Evolutionary conservation across 2,113 vertebrate species (phyloP).

Genomic region (Myotis davidii): DNA sequence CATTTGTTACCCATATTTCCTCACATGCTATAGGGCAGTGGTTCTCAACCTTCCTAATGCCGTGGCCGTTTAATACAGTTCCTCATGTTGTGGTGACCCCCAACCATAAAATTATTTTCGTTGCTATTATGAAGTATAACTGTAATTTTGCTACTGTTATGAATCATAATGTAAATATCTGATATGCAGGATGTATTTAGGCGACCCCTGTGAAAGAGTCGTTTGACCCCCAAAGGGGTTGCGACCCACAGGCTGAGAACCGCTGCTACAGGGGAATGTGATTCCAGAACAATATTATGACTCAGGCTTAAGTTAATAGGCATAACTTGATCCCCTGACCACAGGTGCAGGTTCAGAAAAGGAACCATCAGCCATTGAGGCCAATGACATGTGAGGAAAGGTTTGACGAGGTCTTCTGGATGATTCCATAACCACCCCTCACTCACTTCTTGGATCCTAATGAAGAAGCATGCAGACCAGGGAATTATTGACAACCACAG

Average conservation of each 20-base stretch:
- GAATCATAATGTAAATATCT: too few species aligned
- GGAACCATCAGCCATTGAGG: neutral
- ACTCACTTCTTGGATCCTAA: neutral
- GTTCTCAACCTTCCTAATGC: too few species aligned
- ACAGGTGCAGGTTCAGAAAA: neutral
- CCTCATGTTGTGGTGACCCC: too few species aligned
- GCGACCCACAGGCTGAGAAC: too few species aligned
- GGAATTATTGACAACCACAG: neutral
- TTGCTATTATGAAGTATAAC: too few species aligned
- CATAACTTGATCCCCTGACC: neutral
- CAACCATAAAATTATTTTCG: too few species aligned
- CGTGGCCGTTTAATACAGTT: too few species aligned
- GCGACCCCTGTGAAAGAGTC: too few species aligned
- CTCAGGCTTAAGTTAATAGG: neutral
- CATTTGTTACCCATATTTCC: neutral
- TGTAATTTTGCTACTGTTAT: too few species aligned
- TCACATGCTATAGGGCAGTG: neutral
- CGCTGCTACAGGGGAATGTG: neutral
- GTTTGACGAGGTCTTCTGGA: neutral
- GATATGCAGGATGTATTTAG: too few species aligned
- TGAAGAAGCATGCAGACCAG: neutral
- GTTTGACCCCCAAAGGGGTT: too few species aligned
- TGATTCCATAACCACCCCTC: neutral
- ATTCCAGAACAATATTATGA: constrained; percentile 15
- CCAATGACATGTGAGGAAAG: neutral